Evolutionary conservation across 2,113 vertebrate species (phyloP).

Genomic region (Chloropsis cyanopogon): DNA sequence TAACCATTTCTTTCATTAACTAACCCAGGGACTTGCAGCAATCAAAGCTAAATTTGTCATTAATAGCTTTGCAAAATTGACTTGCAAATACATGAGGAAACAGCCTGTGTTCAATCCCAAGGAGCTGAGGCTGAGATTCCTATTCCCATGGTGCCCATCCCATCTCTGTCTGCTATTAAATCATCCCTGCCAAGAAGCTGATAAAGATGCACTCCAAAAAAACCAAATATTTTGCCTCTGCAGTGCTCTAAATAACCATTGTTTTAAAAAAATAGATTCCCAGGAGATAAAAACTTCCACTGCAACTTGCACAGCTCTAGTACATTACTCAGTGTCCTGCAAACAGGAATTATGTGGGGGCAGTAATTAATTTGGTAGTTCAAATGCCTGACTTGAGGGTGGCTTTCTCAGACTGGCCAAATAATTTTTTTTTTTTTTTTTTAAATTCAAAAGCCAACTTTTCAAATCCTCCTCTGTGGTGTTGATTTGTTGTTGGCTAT

Average conservation of each 20-base stretch:
- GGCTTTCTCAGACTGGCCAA: background rate
- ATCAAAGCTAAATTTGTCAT: conserved; percentile 18
- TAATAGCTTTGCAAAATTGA: conserved; percentile 29
- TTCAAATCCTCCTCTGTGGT: background rate
- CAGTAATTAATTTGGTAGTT: background rate
- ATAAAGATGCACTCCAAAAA: background rate
- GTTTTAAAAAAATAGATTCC: background rate
- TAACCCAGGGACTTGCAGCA: conserved; percentile 23
- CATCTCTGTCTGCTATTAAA: background rate
- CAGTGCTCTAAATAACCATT: background rate
- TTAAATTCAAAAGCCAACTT: background rate
- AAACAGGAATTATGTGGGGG: conserved; percentile 4
- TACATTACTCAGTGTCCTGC: background rate
- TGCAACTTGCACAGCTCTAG: background rate
- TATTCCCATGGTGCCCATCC: background rate
- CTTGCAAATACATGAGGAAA: conserved; percentile 36
- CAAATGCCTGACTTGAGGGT: background rate
- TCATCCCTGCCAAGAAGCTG: background rate
- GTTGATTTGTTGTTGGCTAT: background rate
- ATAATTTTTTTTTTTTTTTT: too few relatives aligned
- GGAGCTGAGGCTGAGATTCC: background rate
- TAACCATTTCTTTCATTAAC: conserved; percentile 24
- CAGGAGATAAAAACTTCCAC: background rate
- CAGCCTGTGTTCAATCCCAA: background rate
- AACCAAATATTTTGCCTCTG: background rate